Evolutionary conservation across 2,888 invertebrate genomes (phyloP).

Genomic region (Cistogaster globosa): DNA sequence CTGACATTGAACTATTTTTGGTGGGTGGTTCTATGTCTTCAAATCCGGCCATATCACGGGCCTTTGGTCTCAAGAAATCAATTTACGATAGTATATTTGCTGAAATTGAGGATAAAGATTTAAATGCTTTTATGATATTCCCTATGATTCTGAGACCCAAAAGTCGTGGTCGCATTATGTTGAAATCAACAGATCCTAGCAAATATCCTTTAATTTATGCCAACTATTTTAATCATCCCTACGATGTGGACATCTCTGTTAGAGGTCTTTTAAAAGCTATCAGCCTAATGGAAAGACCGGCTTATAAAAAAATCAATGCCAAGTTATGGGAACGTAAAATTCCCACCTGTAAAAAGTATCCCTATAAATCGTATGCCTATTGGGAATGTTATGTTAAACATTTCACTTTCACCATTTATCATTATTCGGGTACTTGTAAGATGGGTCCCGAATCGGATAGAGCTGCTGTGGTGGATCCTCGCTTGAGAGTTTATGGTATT

Average conservation of each 20-base stretch:
- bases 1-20: slow-evolving; percentile 89
- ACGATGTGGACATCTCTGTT: slow-evolving; percentile 86
- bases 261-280: slow-evolving; percentile 85
- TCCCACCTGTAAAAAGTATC: slow-evolving; percentile 85
- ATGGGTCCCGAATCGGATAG: slow-evolving; percentile 87
- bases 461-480: slow-evolving; percentile 86
- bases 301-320: slow-evolving; percentile 84
- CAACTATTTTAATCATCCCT: slow-evolving; percentile 87
- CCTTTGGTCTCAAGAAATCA: slow-evolving; percentile 83
- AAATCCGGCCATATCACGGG: slow-evolving; percentile 80
- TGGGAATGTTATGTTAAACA: slow-evolving; percentile 87
- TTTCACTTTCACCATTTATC: slow-evolving; percentile 86
- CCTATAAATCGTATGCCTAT: slow-evolving; percentile 85
- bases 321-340: slow-evolving; percentile 84
- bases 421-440: slow-evolving; percentile 86
- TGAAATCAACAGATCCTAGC: slow-evolving; percentile 86
- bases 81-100: slow-evolving; percentile 83
- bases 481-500: slow-evolving; percentile 84
- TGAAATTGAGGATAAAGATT: slow-evolving; percentile 78
- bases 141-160: slow-evolving; percentile 88
- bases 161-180: slow-evolving; percentile 87
- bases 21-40: slow-evolving; percentile 84
- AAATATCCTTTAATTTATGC: slow-evolving; percentile 87
- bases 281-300: slow-evolving; percentile 83
- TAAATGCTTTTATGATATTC: slow-evolving; percentile 85